A percentile compares a stretch with the other conserved stretches of the same genome.
Evolutionary conservation across 1,140 invertebrate species (phyloP).

Genomic region (Bombus confusus): DNA sequence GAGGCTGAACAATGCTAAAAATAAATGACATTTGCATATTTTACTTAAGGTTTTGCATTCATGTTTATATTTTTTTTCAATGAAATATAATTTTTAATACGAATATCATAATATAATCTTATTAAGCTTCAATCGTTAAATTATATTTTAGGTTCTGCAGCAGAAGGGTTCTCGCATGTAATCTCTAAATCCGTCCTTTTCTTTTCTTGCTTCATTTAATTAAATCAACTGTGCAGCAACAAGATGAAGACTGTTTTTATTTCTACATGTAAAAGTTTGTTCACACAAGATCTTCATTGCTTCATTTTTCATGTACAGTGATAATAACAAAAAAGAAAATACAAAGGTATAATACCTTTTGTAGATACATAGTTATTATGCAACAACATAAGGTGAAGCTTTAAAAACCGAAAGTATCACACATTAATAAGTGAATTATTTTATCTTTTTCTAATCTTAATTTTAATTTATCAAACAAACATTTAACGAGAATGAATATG

Average conservation of each 20-base stretch:
- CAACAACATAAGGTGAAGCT: constrained; percentile 53
- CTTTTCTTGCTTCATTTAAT: constrained; percentile 71
- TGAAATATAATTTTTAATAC: constrained; percentile 25
- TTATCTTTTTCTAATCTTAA: neutral
- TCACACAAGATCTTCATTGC: constrained; percentile 52
- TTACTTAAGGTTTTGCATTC: neutral
- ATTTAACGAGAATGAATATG: constrained; percentile 33
- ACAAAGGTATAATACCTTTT: constrained; percentile 53
- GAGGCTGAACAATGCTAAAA: constrained; percentile 56
- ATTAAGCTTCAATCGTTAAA: constrained; percentile 57
- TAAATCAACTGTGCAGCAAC: constrained; percentile 70
- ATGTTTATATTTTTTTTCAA: neutral
- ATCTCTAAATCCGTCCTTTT: constrained; percentile 76
- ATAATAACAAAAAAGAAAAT: constrained; percentile 42
- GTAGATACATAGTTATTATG: constrained; percentile 56
- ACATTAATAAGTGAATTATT: constrained; percentile 41
- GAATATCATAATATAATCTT: constrained; percentile 28
- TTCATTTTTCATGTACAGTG: constrained; percentile 33
- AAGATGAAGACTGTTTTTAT: constrained; percentile 76
- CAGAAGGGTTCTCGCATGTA: constrained; percentile 96
- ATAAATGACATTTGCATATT: constrained; percentile 3
- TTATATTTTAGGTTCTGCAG: constrained; percentile 85
- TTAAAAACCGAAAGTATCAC: constrained; percentile 63
- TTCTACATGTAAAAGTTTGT: constrained; percentile 68
- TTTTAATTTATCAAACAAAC: constrained; percentile 23